Percentiles rank a stretch among this genome's conserved stretches.
phyloP scores from a whole-genome alignment of 2,797 vertebrate genomes.

The Anas bahamensis region DNA sequence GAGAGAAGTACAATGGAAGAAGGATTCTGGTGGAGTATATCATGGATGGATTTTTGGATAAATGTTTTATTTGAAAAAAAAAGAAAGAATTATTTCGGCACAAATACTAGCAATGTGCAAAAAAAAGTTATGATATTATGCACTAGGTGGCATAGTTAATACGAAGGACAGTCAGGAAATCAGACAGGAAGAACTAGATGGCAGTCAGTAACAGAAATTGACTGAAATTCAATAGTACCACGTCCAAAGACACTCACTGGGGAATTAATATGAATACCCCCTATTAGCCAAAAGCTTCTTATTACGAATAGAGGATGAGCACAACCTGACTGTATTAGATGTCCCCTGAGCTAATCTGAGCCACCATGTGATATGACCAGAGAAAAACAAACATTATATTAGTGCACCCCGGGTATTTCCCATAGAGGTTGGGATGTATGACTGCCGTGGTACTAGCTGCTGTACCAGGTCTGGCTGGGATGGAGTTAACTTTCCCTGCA shows the following conservation, averaged over 20 bases:
- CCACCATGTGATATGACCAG: not conserved
- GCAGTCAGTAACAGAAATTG: slow-evolving; percentile 29
- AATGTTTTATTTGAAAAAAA: not conserved
- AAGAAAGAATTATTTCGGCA: not conserved
- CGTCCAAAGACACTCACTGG: not conserved
- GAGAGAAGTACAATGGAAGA: not conserved
- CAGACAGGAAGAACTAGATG: not conserved
- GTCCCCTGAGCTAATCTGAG: not conserved
- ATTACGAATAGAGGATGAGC: not conserved
- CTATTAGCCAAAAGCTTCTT: slow-evolving; percentile 27
- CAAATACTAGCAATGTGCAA: not conserved
- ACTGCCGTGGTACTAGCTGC: not conserved
- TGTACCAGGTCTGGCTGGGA: not conserved
- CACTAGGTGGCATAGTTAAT: slow-evolving; percentile 40
- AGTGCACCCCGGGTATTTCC: not conserved
- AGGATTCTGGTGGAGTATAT: not conserved
- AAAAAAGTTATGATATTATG: not conserved
- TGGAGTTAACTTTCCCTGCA: no score
- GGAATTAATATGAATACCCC: not conserved
- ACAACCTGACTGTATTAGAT: not conserved
- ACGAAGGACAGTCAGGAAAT: not conserved
- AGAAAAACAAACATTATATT: not conserved
- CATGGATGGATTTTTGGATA: not conserved
- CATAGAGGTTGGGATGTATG: not conserved
- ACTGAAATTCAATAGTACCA: slow-evolving; percentile 9